Percentiles rank a stretch among this genome's conserved stretches.
Evolutionary conservation across 2,113 vertebrate genomes (phyloP).

Genomic region (Centropristis striata): DNA sequence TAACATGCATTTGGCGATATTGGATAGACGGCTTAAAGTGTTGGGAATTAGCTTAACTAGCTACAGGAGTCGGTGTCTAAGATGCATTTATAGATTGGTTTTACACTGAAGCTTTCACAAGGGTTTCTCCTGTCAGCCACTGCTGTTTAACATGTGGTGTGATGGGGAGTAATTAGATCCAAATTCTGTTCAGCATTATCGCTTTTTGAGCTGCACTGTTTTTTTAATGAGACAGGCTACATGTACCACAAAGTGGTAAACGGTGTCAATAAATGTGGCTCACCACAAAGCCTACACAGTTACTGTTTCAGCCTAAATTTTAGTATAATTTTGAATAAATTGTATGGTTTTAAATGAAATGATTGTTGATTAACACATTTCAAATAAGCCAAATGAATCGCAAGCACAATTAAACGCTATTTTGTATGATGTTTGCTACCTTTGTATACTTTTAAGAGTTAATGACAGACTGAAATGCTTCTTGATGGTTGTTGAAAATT

Average conservation of each 20-base stretch:
- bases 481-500: background rate
- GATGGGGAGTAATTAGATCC: background rate
- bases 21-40: background rate
- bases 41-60: background rate
- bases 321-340: background rate
- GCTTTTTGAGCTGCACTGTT: background rate
- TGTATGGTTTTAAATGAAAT: background rate
- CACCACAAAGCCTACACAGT: background rate
- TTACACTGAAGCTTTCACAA: background rate
- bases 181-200: background rate
- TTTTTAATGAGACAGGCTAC: background rate
- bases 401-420: slow-evolving; percentile 8
- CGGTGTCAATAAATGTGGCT: background rate
- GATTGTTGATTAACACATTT: background rate
- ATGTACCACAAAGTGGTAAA: background rate
- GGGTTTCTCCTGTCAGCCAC: background rate
- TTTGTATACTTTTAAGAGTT: slow-evolving; percentile 26
- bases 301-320: background rate
- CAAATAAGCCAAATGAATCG: background rate
- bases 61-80: slow-evolving; percentile 16
- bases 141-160: background rate
- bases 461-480: slow-evolving; percentile 19
- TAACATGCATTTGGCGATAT: background rate
- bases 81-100: background rate
- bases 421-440: slow-evolving; percentile 18